Evolutionary conservation across 2,888 invertebrate species (phyloP).

Genomic region (Muschampia staudingeri): DNA sequence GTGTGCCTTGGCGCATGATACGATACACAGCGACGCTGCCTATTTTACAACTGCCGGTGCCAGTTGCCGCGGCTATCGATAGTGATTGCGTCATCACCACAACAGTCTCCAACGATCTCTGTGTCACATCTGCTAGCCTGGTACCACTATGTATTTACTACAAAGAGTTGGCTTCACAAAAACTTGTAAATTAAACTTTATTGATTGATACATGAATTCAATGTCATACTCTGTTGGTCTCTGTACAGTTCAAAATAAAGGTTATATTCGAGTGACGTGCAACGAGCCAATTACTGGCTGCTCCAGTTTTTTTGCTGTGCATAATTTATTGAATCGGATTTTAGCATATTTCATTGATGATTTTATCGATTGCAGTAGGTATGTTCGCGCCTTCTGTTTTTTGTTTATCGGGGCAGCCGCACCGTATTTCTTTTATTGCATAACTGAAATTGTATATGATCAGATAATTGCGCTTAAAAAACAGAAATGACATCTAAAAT

Average conservation of each 20-base stretch:
- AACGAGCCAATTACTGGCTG: conserved; percentile 70
- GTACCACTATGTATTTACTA: conserved; percentile 89
- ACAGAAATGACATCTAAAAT: conserved; percentile 27
- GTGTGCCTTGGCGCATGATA: conserved; percentile 20
- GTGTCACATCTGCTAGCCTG: conserved; percentile 80
- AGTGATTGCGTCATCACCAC: conserved; percentile 64
- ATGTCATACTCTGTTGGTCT: conserved; percentile 22
- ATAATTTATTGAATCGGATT: conserved; percentile 51
- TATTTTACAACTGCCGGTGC: conserved; percentile 26
- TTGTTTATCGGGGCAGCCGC: conserved; percentile 32
- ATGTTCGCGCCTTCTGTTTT: conserved; percentile 36
- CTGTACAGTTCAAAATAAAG: conserved; percentile 24
- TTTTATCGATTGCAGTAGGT: conserved; percentile 70
- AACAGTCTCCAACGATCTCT: conserved; percentile 74
- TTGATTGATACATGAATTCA: conserved; percentile 48
- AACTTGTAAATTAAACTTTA: conserved; percentile 79
- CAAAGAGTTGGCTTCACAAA: conserved; percentile 86
- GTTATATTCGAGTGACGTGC: conserved; percentile 37
- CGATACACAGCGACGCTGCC: background rate
- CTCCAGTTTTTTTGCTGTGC: conserved; percentile 45
- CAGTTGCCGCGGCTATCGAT: conserved; percentile 40
- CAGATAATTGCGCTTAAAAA: conserved; percentile 25
- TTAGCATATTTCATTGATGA: conserved; percentile 70
- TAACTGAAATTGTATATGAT: conserved; percentile 24
- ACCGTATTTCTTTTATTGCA: conserved; percentile 37